Evolutionary conservation across 2,113 vertebrate genomes (phyloP).

Genomic region (Salvelinus alpinus): DNA sequence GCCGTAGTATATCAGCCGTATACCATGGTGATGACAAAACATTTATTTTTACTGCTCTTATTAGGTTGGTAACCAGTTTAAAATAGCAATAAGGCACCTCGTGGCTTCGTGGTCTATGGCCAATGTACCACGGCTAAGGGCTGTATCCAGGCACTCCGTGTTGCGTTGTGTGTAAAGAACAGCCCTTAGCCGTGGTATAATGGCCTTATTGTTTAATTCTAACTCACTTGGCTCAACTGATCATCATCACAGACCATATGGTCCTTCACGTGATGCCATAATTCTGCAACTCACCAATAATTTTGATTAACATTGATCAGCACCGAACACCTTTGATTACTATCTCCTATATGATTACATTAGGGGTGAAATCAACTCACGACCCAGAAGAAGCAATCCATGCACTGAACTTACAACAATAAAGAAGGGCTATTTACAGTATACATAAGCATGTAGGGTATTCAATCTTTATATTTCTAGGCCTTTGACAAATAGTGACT

Average conservation of each 20-base stretch:
- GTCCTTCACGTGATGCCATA: background rate
- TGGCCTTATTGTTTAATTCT: no score
- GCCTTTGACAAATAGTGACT: slow-evolving; percentile 18
- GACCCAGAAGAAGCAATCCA: slow-evolving; percentile 28
- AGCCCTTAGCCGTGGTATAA: no score
- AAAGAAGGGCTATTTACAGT: slow-evolving; percentile 60
- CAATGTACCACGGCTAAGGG: no score
- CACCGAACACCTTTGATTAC: slow-evolving; percentile 7
- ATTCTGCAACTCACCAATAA: background rate
- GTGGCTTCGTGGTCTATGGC: no score
- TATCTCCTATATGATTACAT: background rate
- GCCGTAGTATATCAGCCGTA: no score
- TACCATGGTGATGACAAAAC: no score
- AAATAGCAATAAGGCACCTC: no score
- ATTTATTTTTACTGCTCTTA: no score
- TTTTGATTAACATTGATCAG: background rate
- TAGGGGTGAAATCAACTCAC: slow-evolving; percentile 21
- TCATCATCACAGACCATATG: background rate
- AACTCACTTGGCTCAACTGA: no score
- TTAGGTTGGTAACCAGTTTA: no score
- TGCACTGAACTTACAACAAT: slow-evolving; percentile 51
- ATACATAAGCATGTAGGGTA: slow-evolving; percentile 36
- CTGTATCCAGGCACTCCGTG: no score
- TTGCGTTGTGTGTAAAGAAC: no score
- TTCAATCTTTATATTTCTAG: slow-evolving; percentile 27